phyloP scores from a whole-genome alignment of 1,140 invertebrate genomes.

The Apis laboriosa region DNA sequence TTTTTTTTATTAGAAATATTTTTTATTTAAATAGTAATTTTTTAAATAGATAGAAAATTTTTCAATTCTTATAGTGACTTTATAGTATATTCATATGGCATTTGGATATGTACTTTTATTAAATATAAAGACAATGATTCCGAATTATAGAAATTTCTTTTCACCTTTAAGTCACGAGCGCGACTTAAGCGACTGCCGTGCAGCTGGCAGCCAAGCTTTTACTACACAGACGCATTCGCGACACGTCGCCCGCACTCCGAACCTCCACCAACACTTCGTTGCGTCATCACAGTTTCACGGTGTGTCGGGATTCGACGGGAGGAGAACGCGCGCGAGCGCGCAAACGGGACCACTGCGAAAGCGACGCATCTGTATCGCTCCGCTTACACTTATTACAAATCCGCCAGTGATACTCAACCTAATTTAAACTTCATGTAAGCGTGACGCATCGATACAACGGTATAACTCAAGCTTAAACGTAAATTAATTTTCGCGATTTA shows the following conservation, averaged over 20 bases:
- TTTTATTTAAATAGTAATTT: no score
- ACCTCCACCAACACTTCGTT: conserved; percentile 65
- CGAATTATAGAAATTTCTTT: neutral
- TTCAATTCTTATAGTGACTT: no score
- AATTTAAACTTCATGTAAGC: neutral
- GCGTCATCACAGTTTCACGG: conserved; percentile 70
- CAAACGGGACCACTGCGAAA: conserved; percentile 50
- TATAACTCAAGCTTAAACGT: neutral
- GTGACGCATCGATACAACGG: neutral
- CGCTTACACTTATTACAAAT: conserved; percentile 67
- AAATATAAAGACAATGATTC: neutral
- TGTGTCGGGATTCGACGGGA: conserved; percentile 64
- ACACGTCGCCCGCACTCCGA: conserved; percentile 59
- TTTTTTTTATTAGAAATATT: no score
- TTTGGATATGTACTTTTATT: no score
- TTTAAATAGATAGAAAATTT: no score
- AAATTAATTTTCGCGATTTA: neutral
- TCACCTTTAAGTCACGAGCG: conserved; percentile 35
- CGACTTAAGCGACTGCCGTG: conserved; percentile 57
- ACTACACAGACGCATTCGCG: conserved; percentile 60
- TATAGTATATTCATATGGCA: no score
- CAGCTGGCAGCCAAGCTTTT: conserved; percentile 56
- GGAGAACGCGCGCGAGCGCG: conserved; percentile 47
- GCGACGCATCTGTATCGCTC: conserved; percentile 69
- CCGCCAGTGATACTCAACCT: conserved; percentile 66